phyloP scores from a whole-genome alignment of 2,113 vertebrate genomes.

The Haemorhous mexicanus region DNA sequence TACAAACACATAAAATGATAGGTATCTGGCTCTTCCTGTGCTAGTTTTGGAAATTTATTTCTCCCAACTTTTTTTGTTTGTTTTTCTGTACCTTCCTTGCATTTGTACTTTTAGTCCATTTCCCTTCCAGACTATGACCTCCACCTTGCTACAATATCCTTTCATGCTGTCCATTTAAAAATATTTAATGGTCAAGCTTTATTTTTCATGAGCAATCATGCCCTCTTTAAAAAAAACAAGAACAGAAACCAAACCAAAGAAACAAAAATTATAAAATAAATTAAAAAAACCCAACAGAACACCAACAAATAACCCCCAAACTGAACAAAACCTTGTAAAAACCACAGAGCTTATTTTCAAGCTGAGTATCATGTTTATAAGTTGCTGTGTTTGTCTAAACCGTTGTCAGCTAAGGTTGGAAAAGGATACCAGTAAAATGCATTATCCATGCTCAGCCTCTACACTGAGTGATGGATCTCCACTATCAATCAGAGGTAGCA shows the following conservation, averaged over 20 bases:
- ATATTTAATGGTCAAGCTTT: neutral
- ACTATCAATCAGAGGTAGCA: neutral
- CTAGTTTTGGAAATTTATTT: neutral
- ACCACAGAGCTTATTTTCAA: neutral
- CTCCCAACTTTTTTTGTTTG: neutral
- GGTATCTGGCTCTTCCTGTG: accelerated
- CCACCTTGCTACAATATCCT: neutral
- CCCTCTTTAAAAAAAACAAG: neutral
- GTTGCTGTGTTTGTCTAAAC: accelerated
- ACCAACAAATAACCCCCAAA: neutral
- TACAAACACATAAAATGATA: neutral
- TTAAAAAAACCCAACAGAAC: neutral
- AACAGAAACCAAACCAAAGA: neutral
- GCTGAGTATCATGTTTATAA: accelerated
- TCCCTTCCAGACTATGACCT: neutral
- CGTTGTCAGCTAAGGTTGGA: neutral
- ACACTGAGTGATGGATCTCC: neutral
- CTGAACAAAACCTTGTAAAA: neutral
- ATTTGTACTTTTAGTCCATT: neutral
- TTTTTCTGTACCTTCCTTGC: neutral
- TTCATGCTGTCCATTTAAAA: neutral
- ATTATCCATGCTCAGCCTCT: neutral
- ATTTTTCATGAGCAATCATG: neutral
- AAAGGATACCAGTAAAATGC: neutral
- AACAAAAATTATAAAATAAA: accelerated